Conservation (phyloP, 2,113 vertebrate species). For the Cebidichthys violaceus region DNA sequence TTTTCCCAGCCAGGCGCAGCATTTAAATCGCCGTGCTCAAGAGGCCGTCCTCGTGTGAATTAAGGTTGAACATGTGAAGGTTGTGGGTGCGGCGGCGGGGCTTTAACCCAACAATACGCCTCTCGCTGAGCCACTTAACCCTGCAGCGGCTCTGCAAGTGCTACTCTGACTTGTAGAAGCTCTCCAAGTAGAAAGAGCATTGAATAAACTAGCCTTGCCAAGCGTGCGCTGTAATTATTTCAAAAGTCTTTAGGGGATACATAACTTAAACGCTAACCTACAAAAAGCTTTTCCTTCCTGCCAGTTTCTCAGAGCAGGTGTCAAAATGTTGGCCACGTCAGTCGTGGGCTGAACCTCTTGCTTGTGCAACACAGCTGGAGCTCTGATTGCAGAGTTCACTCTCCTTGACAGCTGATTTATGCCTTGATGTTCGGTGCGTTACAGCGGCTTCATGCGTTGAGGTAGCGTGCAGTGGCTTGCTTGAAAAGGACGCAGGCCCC, state of each 20-base stretch:
- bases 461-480: conserved; percentile 35
- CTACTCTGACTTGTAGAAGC: neutral
- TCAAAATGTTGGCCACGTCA: neutral
- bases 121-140: conserved; percentile 46
- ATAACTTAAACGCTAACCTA: conserved; percentile 12
- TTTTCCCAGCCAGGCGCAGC: conserved; percentile 22
- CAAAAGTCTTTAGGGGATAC: conserved; percentile 12
- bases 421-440: conserved; percentile 9
- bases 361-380: conserved; percentile 42
- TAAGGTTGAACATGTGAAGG: conserved; percentile 56
- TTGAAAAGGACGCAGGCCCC: neutral
- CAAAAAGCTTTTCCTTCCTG: conserved; percentile 1
- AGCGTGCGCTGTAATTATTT: conserved; percentile 32
- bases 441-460: conserved; percentile 4
- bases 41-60: conserved; percentile 30
- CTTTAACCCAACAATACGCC: conserved; percentile 29
- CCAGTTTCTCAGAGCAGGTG: conserved; percentile 28
- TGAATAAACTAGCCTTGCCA: conserved; percentile 16
- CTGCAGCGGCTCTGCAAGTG: conserved; percentile 20
- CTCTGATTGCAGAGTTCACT: conserved; percentile 42
- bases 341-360: neutral
- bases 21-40: conserved; percentile 22
- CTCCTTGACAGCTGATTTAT: conserved; percentile 62
- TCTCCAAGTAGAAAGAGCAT: conserved; percentile 22
- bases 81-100: conserved; percentile 24